Evolutionary conservation across 2,113 vertebrate species (phyloP).

Genomic region (Apteryx owenii): DNA sequence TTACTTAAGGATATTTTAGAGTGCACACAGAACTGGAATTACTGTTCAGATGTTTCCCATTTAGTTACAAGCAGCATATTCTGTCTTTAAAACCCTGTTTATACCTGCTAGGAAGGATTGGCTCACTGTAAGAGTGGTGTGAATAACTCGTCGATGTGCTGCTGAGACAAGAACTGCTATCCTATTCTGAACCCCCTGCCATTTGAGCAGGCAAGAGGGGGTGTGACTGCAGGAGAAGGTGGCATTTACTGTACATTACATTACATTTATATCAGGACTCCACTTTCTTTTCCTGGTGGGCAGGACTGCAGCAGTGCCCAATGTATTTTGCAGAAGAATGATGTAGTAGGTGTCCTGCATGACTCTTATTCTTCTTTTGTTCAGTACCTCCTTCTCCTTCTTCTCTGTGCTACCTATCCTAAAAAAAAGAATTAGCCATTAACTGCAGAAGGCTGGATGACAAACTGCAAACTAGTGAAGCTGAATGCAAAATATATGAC

Average conservation of each 20-base stretch:
- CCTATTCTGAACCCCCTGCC: background rate
- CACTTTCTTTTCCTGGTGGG: background rate
- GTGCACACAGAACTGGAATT: conserved; percentile 1
- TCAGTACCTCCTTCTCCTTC: background rate
- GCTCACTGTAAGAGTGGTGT: background rate
- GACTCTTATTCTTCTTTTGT: background rate
- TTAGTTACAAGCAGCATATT: conserved; percentile 29
- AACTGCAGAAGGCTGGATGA: background rate
- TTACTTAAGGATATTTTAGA: conserved; percentile 47
- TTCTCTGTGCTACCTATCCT: background rate
- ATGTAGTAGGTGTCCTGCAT: too few species aligned
- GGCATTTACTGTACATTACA: background rate
- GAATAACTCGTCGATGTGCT: background rate
- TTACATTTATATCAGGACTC: background rate
- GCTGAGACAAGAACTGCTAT: background rate
- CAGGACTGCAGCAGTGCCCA: background rate
- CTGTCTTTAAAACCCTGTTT: conserved; percentile 25
- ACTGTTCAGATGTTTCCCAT: conserved; percentile 13
- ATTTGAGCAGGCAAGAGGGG: background rate
- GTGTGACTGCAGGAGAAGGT: background rate
- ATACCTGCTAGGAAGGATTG: background rate
- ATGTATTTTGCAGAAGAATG: background rate
- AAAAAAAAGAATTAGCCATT: background rate
- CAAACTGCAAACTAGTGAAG: background rate
- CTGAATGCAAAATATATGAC: background rate